Percentiles rank a stretch among this genome's conserved stretches.
These are phyloP conservation scores for Aplysia californica DNA, from an alignment of 1,140 invertebrate species.

Conservation along the genomic window DNA sequence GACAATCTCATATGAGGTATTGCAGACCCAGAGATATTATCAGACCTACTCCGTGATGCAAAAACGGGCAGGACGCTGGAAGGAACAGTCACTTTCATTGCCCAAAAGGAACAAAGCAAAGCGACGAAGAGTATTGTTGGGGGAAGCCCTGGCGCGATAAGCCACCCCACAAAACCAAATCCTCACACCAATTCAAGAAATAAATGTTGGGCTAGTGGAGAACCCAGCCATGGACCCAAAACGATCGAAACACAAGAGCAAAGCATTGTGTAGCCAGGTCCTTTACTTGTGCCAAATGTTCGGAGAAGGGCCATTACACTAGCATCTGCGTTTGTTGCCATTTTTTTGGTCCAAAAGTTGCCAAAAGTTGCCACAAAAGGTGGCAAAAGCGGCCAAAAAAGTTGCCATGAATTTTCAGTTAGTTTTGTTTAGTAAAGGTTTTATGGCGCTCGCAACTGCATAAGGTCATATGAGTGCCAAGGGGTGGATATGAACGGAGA, in stretches of 20 bases:
- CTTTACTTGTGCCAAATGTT: constrained; percentile 34
- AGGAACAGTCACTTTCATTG: constrained; percentile 30
- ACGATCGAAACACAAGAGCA: constrained; percentile 1
- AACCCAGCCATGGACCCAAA: constrained; percentile 16
- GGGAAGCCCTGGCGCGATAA: not conserved
- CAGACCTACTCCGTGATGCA: not conserved
- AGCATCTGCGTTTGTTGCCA: too few species aligned
- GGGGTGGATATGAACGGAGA: too few species aligned
- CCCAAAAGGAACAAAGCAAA: constrained; percentile 38
- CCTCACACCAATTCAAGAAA: not conserved
- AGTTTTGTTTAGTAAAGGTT: too few species aligned
- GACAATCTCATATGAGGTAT: constrained; percentile 5
- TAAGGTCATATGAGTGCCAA: too few species aligned
- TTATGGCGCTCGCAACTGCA: too few species aligned
- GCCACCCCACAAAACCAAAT: not conserved
- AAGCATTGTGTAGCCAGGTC: constrained; percentile 29
- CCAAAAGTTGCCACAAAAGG: too few species aligned
- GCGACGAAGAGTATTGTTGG: constrained; percentile 26
- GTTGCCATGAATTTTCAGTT: too few species aligned
- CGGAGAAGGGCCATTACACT: constrained; percentile 28
- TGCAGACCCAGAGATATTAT: constrained; percentile 14
- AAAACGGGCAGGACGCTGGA: constrained; percentile 33
- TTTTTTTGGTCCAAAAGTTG: too few species aligned
- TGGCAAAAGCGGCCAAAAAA: too few species aligned
- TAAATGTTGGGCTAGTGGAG: not conserved